Evolutionary conservation across 2,888 invertebrate genomes (phyloP).

Genomic region (Furcula furcula): DNA sequence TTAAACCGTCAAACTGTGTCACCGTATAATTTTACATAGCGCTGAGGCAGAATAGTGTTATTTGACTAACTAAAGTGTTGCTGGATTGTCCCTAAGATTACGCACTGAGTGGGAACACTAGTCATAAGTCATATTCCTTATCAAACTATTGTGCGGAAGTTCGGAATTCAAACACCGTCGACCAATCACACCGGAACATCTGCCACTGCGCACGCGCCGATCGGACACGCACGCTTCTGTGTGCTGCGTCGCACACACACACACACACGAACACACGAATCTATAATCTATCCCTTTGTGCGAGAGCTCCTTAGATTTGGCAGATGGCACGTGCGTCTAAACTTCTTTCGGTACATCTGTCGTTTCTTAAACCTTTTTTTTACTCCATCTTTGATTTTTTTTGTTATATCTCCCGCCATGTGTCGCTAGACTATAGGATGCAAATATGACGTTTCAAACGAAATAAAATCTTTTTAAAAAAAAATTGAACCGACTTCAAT

Average conservation of each 20-base stretch:
- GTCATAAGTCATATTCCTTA: conserved; percentile 68
- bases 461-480: no score
- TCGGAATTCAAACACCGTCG: conserved; percentile 59
- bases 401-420: conserved; percentile 48
- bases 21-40: no score
- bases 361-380: conserved; percentile 65
- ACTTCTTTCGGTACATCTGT: conserved; percentile 76
- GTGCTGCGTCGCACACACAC: conserved; percentile 51
- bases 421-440: conserved; percentile 63
- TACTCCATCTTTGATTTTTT: conserved; percentile 46
- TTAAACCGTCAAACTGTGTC: no score
- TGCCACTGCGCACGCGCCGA: conserved; percentile 72
- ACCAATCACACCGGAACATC: conserved; percentile 72
- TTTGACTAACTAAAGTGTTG: no score
- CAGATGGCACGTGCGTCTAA: conserved; percentile 78
- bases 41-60: no score
- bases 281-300: conserved; percentile 58
- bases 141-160: conserved; percentile 73
- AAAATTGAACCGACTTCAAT: no score
- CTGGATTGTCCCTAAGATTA: neutral
- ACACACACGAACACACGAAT: conserved; percentile 22
- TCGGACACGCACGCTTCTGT: conserved; percentile 61
- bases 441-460: conserved; percentile 72
- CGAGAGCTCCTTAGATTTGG: conserved; percentile 74
- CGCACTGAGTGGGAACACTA: conserved; percentile 2